These are phyloP conservation scores for Mola mola DNA, from an alignment of 2,113 vertebrate genomes.

Conservation along the genomic window DNA sequence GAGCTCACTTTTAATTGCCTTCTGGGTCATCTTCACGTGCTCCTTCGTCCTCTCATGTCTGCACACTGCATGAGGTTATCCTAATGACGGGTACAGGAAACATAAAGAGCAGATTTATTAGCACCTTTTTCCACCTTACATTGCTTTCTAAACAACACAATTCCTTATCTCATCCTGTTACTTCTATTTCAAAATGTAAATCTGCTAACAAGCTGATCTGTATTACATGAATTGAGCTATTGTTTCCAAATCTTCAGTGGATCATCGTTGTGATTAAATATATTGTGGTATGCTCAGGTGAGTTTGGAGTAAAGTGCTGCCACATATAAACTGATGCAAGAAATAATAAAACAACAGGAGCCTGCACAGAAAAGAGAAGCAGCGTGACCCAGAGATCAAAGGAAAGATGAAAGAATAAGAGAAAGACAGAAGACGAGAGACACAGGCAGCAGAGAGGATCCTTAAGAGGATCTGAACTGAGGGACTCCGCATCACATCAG, in stretches of 20 bases:
- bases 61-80: constrained; percentile 49
- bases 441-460: constrained; percentile 4
- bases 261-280: too few relatives aligned
- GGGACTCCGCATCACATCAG: constrained; percentile 9
- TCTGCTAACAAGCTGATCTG: too few relatives aligned
- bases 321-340: too few relatives aligned
- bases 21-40: constrained; percentile 78
- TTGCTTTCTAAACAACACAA: not conserved
- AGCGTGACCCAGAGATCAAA: not conserved
- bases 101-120: not conserved
- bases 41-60: constrained; percentile 62
- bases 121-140: not conserved
- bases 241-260: too few relatives aligned
- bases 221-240: too few relatives aligned
- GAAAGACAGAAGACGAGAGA: not conserved
- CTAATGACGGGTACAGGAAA: constrained; percentile 18
- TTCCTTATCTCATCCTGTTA: too few relatives aligned
- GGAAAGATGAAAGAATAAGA: not conserved
- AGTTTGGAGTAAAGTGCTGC: too few relatives aligned
- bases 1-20: constrained; percentile 72
- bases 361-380: too few relatives aligned
- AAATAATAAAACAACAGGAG: too few relatives aligned
- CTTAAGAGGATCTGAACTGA: constrained; percentile 39
- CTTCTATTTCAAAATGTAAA: too few relatives aligned
- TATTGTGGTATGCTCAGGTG: too few relatives aligned